These are phyloP conservation scores for Castor canadensis DNA, from an alignment of 2,113 vertebrate genomes.

Conservation along the genomic window DNA sequence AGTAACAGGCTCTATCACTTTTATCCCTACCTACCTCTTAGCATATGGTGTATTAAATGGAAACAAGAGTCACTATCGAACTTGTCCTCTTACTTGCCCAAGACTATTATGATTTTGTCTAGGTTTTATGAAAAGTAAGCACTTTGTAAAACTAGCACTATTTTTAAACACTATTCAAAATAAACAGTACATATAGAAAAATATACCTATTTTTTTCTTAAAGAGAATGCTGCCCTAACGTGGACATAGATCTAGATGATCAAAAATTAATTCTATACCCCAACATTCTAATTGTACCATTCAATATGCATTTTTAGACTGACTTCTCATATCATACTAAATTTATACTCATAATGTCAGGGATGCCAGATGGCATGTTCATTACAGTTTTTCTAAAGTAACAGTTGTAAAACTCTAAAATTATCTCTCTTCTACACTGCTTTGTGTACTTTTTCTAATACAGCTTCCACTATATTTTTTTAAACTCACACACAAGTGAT, in stretches of 20 bases:
- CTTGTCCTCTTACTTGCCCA: background rate
- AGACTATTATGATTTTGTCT: background rate
- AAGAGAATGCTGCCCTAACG: conserved; percentile 12
- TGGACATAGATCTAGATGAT: background rate
- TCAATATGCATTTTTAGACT: background rate
- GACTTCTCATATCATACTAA: conserved; percentile 6
- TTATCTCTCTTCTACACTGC: background rate
- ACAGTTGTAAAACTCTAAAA: conserved; percentile 47
- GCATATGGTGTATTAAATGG: background rate
- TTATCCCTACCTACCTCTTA: background rate
- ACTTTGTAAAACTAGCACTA: conserved; percentile 19
- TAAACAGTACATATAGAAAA: conserved; percentile 25
- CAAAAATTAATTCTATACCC: conserved; percentile 25
- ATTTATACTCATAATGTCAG: conserved; percentile 42
- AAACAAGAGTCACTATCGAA: conserved; percentile 32
- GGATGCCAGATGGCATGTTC: background rate
- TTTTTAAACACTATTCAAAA: conserved; percentile 41
- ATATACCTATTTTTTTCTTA: background rate
- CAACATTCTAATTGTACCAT: background rate
- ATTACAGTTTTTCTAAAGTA: conserved; percentile 22
- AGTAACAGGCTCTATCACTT: background rate
- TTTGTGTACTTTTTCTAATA: conserved; percentile 6
- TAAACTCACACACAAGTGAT: background rate
- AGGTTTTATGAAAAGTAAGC: conserved; percentile 27
- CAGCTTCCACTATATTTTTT: background rate